phyloP scores from a whole-genome alignment of 2,797 vertebrate genomes.

The Hoplostethus mediterraneus region DNA sequence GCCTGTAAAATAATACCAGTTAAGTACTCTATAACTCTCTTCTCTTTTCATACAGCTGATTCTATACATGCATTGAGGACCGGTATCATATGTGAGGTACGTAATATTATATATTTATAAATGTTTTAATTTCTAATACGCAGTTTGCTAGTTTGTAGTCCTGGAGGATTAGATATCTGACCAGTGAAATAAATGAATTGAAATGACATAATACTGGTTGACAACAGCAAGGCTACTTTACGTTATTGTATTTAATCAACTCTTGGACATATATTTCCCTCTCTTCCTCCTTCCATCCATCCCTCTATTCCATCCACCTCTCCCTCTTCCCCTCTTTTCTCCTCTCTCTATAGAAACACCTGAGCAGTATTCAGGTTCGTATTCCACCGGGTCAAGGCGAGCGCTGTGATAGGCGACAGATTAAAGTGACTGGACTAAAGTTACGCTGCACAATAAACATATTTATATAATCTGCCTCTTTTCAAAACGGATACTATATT shows the following conservation, averaged over 20 bases:
- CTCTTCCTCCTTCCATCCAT: too few species aligned
- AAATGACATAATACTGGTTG: too few species aligned
- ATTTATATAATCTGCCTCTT: conserved; percentile 43
- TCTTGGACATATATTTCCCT: neutral
- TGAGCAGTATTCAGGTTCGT: neutral
- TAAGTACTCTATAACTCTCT: too few species aligned
- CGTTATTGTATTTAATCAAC: too few species aligned
- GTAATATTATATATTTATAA: too few species aligned
- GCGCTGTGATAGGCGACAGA: neutral
- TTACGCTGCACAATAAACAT: conserved; percentile 10
- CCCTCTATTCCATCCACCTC: too few species aligned
- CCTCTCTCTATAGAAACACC: neutral
- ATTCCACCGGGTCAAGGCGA: neutral
- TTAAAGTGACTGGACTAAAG: too few species aligned
- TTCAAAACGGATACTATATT: conserved; percentile 50
- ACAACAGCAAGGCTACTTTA: too few species aligned
- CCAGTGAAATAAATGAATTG: neutral
- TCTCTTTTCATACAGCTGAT: neutral
- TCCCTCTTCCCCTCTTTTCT: neutral
- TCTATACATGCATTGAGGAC: neutral
- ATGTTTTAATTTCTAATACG: too few species aligned
- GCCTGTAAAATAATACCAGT: too few species aligned
- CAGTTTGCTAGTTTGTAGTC: too few species aligned
- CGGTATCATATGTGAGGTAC: too few species aligned
- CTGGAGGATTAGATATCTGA: neutral